Percentiles rank a stretch among this genome's conserved stretches.
phyloP scores from a whole-genome alignment of 2,113 vertebrate genomes.

The Notiomystis cincta region DNA sequence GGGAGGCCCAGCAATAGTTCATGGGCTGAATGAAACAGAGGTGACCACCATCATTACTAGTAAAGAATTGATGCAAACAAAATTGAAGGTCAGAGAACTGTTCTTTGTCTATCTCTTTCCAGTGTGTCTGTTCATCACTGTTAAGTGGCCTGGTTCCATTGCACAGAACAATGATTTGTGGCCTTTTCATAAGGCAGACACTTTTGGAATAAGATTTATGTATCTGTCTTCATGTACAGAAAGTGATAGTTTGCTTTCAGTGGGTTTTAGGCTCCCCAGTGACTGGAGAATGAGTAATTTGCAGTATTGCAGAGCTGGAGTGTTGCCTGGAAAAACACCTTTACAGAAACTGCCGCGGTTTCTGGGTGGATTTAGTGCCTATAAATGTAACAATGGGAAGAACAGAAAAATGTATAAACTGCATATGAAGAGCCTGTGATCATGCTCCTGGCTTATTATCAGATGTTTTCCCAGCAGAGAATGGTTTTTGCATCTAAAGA shows the following conservation, averaged over 20 bases:
- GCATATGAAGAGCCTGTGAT: not conserved
- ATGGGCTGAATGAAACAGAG: slow-evolving; percentile 89
- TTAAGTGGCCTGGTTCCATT: not conserved
- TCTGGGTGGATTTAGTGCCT: not conserved
- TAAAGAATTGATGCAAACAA: slow-evolving; percentile 88
- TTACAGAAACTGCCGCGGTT: not conserved
- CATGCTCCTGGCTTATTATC: not conserved
- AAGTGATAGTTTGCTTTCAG: not conserved
- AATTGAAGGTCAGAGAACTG: slow-evolving; percentile 82
- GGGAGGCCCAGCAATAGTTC: slow-evolving; percentile 88
- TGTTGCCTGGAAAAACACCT: not conserved
- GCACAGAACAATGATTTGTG: not conserved
- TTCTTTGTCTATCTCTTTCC: not conserved
- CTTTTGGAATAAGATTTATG: not conserved
- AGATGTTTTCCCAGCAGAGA: not conserved
- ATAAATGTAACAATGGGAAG: not conserved
- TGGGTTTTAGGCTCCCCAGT: not conserved
- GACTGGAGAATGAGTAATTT: not conserved
- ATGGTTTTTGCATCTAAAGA: not conserved
- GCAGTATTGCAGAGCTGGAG: not conserved
- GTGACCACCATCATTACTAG: slow-evolving; percentile 95
- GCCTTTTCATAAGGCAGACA: not conserved
- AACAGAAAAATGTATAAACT: not conserved
- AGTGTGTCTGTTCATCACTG: not conserved
- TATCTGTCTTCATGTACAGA: not conserved